Base-by-base conservation (phyloP, 2,797 vertebrate genomes). In the Sylvia borin region DNA sequence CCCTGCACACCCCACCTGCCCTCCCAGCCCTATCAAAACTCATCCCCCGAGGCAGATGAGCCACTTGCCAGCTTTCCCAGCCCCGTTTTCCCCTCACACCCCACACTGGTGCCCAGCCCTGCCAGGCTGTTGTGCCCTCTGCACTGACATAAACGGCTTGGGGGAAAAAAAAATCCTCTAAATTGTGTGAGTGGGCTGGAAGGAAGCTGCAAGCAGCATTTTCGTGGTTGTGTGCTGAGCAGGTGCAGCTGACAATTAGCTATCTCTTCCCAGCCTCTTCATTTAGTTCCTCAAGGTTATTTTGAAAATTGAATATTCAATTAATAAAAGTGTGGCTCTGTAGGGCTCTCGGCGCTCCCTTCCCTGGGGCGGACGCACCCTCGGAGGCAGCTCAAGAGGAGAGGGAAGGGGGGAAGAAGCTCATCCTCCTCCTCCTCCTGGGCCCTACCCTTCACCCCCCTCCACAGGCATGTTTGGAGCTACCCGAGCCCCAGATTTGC, bases 211-310 rank as follows among this genome's bases (percentile, higher is more conserved):
- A 73, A 95, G 92, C 93, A 76, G 81, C 75, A 21, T 82, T 93
- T 88, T 48, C 68, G 81, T 82, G 82, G 72, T 85, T 83, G 82
- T 71, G 94, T 58, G 93, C 87, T 0, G 72, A 97, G 95, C 95
- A 97, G 95, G 96, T 96, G 96, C 95, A 94, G 96, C 95, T 92
- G 93, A 93, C 96, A 97, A 97, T 97, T 96, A 97, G 89, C 93
- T 95, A 51, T 90, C 95, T 95, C 89, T 96, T 97, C 68, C 82
- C 90, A 93, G 88, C 92, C 96, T 95, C 97, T 95, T 94, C 93
- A 96, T 96, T 95, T 93, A 96, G 96, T 94, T 97, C 95, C 93
- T 96, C 97, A 97, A 97, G 97, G 97, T 97, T 97, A 96, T 96
- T 97, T 95, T 94, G 83, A 94, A 96, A 93, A 95, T 91, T 93